Conservation (phyloP, 2,888 invertebrate species). For the Scrobipalpa costella region DNA sequence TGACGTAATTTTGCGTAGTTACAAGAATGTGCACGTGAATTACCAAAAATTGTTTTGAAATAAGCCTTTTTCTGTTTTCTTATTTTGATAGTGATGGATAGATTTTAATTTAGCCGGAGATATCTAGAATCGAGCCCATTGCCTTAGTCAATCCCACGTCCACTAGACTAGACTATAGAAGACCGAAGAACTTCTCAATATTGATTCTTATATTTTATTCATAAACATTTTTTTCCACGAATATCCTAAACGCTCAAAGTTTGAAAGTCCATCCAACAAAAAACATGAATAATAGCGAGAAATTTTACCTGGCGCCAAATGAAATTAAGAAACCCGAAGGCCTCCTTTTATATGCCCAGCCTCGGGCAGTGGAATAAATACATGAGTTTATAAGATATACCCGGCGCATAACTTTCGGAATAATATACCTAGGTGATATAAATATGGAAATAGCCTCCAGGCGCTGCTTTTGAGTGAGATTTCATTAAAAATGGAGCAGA, state of each 20-base stretch:
- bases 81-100: too few relatives aligned
- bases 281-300: neutral
- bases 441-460: neutral
- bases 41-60: too few relatives aligned
- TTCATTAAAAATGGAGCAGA: neutral
- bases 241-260: neutral
- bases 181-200: too few relatives aligned
- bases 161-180: too few relatives aligned
- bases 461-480: neutral
- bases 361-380: neutral
- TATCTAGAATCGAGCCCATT: too few relatives aligned
- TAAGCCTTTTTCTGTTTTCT: too few relatives aligned
- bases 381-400: neutral
- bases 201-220: too few relatives aligned
- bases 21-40: too few relatives aligned
- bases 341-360: neutral
- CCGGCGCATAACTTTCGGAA: neutral
- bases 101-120: too few relatives aligned
- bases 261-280: neutral
- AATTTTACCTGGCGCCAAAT: neutral
- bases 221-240: too few relatives aligned
- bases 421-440: constrained; percentile 1
- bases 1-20: too few relatives aligned
- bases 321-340: neutral
- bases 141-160: too few relatives aligned